Evolutionary conservation across 2,888 invertebrate species (phyloP).

Genomic region (Beris morrisii): DNA sequence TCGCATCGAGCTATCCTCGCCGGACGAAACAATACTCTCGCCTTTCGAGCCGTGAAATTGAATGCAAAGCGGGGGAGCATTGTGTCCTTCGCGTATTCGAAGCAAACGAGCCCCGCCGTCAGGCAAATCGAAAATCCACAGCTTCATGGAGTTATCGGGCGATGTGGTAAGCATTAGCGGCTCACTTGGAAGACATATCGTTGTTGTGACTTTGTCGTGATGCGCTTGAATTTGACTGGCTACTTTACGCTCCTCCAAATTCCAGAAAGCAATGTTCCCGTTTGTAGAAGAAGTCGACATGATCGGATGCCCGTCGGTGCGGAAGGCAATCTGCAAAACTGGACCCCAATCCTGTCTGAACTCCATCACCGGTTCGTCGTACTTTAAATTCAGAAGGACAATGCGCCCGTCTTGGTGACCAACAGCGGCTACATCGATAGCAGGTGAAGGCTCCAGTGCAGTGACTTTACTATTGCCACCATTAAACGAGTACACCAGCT

Average conservation of each 20-base stretch:
- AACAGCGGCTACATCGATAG: constrained; percentile 87
- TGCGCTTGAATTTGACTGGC: constrained; percentile 86
- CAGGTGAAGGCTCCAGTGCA: constrained; percentile 85
- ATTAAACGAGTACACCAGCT: constrained; percentile 74
- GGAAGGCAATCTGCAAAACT: constrained; percentile 81
- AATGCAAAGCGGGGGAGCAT: constrained; percentile 76
- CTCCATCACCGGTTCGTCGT: constrained; percentile 78
- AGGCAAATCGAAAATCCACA: constrained; percentile 89
- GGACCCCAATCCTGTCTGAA: constrained; percentile 91
- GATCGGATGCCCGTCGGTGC: constrained; percentile 81
- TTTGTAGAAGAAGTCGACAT: constrained; percentile 81
- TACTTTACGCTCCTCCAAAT: constrained; percentile 76
- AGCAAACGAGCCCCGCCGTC: constrained; percentile 87
- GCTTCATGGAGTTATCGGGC: constrained; percentile 89
- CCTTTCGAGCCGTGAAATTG: constrained; percentile 83
- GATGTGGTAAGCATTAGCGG: constrained; percentile 90
- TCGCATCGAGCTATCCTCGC: constrained; percentile 76
- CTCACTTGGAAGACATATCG: constrained; percentile 83
- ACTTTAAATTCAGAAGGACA: constrained; percentile 83
- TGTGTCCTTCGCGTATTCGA: constrained; percentile 80
- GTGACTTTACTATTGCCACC: constrained; percentile 74
- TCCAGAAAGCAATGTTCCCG: constrained; percentile 93
- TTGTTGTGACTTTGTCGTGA: constrained; percentile 70
- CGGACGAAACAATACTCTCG: constrained; percentile 76
- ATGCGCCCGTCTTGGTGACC: constrained; percentile 83